Evolutionary conservation across 1,140 invertebrate species (phyloP).

Genomic region (Phymastichus coffea): DNA sequence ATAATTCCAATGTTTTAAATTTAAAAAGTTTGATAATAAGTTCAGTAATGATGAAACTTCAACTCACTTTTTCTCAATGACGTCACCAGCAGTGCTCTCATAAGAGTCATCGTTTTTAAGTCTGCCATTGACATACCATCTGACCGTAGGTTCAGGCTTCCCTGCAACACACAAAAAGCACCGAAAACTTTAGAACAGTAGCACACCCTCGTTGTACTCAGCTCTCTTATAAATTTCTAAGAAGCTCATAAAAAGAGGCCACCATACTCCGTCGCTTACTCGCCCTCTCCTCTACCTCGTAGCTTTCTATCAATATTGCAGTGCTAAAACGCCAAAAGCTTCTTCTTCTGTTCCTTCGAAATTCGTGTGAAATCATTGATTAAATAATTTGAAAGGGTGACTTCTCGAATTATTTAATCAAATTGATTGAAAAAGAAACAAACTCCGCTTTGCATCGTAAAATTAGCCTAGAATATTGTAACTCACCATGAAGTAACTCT

Average conservation of each 20-base stretch:
- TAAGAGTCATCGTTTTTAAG: slow-evolving; percentile 73
- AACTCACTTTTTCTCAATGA: slow-evolving; percentile 72
- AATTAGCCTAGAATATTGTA: too few species aligned
- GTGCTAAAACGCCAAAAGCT: background rate
- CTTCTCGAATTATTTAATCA: background rate
- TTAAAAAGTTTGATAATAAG: too few species aligned
- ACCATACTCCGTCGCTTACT: too few species aligned
- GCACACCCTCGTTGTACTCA: background rate
- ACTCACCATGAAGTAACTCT: too few species aligned
- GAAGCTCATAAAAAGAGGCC: background rate
- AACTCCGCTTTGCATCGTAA: background rate
- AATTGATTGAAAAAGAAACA: slow-evolving; percentile 3
- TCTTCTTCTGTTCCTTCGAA: too few species aligned
- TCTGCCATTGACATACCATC: slow-evolving; percentile 72
- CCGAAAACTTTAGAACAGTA: slow-evolving; percentile 4
- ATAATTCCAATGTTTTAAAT: too few species aligned
- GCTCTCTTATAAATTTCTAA: background rate
- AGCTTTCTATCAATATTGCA: background rate
- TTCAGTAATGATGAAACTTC: slow-evolving; percentile 11
- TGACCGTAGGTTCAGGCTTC: slow-evolving; percentile 57
- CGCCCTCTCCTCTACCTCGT: too few species aligned
- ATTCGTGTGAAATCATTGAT: background rate
- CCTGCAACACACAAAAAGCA: slow-evolving; percentile 47
- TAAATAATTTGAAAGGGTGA: background rate
- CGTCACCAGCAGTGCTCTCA: slow-evolving; percentile 77